Conservation (phyloP, 1,140 invertebrate species). For the Euura saliciscinereae region DNA sequence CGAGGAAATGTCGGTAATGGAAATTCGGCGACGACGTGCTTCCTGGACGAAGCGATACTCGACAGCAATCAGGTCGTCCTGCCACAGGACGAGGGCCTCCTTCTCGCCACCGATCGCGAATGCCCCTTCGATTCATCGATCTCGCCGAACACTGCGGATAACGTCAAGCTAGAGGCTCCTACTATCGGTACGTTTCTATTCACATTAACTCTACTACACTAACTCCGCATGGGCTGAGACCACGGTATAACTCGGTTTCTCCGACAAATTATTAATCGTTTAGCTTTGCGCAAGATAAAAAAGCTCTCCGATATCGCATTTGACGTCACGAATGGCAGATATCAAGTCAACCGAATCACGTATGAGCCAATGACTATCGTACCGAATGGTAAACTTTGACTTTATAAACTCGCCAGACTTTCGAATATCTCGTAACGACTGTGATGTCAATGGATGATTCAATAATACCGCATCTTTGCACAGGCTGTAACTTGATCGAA, state of each 20-base stretch:
- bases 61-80: constrained; percentile 49
- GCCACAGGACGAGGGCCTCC: constrained; percentile 45
- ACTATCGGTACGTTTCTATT: background rate
- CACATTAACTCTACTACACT: too few species aligned
- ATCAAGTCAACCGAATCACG: background rate
- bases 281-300: background rate
- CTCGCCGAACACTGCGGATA: background rate
- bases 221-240: background rate
- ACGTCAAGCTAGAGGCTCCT: background rate
- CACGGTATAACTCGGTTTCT: background rate
- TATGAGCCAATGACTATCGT: background rate
- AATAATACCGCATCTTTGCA: too few species aligned
- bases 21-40: background rate
- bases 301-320: background rate
- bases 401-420: background rate
- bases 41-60: background rate
- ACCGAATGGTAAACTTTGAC: constrained; percentile 2
- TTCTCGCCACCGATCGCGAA: constrained; percentile 27
- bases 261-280: background rate
- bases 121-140: background rate
- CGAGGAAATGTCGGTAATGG: constrained; percentile 20
- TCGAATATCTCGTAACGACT: too few species aligned
- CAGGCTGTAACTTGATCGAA: background rate
- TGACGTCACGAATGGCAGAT: background rate
- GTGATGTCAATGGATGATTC: too few species aligned